Base-by-base conservation (phyloP, 2,888 invertebrate genomes). In the Ophion ventricosus region DNA sequence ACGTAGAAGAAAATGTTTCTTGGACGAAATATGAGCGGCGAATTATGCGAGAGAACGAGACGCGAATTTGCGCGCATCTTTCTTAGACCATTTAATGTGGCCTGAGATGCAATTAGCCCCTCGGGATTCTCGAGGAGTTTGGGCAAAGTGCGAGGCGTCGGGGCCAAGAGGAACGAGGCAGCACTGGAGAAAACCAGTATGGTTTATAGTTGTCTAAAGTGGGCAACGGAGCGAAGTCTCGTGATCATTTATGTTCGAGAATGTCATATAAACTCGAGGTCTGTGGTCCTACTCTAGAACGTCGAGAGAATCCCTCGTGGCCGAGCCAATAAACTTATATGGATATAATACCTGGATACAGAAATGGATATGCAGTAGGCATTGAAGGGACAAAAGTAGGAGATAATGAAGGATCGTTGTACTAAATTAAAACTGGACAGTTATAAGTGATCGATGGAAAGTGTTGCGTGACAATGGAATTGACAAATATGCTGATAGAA, bases 71-170 rank as follows among this genome's bases (percentile, higher is more conserved):
- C 54, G 63, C 63, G 26, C 63, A 70, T 43, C 43, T 76, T 70
- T 64, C 43, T n/a, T 35, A 57, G 70, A 56, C 26, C 40, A 63
- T 70, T 75, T 64, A 74, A 70, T 40, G 69, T 64, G 61, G 54
- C 43, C 59, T 61, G 66, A 61, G 74, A 74, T 64, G 49, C 73
- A 80, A 80, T 80, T 80, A 80, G 14, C 14, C 67, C 3, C 43
- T 61, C 61, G 74, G 20, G 14, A 63, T 26, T 35, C 20, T 63
- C 57, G 69, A 29, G n/a, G 35, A 35, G 35, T 35, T 35, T 35
- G 35, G 8, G 35, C 35, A 35, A 35, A 35, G 35, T 35, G 35
- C 35, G 35, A 35, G 4, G 35, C 35, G 8, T 35, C 35, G 49
- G 59, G n/a, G 74, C 20, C 14, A 54, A 54, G 54, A 20, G 23